Evolutionary conservation across 2,888 invertebrate species (phyloP).

Genomic region (Orchesellides sinensis): DNA sequence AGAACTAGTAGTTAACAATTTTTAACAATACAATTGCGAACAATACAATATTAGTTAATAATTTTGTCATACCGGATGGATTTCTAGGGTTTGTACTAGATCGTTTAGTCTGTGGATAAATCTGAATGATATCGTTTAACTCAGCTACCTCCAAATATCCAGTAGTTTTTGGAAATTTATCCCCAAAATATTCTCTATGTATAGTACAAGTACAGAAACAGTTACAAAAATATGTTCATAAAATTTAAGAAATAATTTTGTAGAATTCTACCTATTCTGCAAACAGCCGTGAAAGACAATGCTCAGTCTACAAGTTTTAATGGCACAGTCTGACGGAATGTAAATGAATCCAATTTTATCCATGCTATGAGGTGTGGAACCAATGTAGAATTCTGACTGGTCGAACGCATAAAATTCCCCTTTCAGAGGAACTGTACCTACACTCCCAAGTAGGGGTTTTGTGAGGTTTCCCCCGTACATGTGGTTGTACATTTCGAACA

Average conservation of each 20-base stretch:
- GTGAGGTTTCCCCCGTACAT: slow-evolving; percentile 74
- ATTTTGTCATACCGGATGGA: slow-evolving; percentile 48
- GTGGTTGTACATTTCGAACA: slow-evolving; percentile 75
- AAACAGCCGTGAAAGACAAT: slow-evolving; percentile 73
- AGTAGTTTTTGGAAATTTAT: slow-evolving; percentile 66
- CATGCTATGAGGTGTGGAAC: slow-evolving; percentile 65
- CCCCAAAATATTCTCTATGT: slow-evolving; percentile 64
- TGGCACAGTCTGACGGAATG: slow-evolving; percentile 70
- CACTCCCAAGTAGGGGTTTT: slow-evolving; percentile 57
- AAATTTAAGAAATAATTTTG: background rate
- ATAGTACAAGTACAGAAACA: background rate
- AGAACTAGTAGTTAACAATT: background rate
- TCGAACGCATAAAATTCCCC: slow-evolving; percentile 71
- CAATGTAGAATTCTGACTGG: slow-evolving; percentile 70
- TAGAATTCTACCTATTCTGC: slow-evolving; percentile 66
- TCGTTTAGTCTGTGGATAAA: slow-evolving; percentile 68
- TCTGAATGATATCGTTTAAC: slow-evolving; percentile 66
- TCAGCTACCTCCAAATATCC: slow-evolving; percentile 72
- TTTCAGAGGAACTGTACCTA: slow-evolving; percentile 53
- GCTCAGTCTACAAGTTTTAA: slow-evolving; percentile 68
- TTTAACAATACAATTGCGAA: background rate
- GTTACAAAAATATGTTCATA: background rate
- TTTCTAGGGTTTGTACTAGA: slow-evolving; percentile 45
- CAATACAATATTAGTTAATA: background rate
- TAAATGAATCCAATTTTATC: slow-evolving; percentile 70